These are phyloP conservation scores for Cylindroiulus punctatus DNA, from an alignment of 2,888 invertebrate species.

Conservation along the genomic window DNA sequence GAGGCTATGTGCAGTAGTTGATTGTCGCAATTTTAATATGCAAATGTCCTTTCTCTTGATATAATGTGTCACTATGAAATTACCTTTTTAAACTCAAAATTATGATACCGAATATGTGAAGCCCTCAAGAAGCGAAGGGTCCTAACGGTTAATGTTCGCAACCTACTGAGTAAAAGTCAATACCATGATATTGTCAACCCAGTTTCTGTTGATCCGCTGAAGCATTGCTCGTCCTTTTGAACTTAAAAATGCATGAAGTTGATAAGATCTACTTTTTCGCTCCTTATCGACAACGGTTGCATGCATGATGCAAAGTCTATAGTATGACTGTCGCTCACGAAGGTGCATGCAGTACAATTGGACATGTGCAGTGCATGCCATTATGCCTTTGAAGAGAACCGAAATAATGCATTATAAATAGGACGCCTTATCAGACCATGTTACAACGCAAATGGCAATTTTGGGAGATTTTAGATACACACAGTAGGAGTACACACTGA, in stretches of 20 bases:
- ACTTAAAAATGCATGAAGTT: background rate
- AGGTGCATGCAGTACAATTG: background rate
- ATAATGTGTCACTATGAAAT: background rate
- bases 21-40: background rate
- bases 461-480: background rate
- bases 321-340: background rate
- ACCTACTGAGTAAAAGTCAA: background rate
- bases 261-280: background rate
- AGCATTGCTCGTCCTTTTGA: background rate
- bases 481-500: too few relatives aligned
- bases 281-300: background rate
- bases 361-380: background rate
- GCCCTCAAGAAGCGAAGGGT: background rate
- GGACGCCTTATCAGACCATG: background rate
- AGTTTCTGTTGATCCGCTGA: background rate
- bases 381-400: background rate
- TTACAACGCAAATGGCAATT: background rate
- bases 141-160: background rate
- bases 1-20: background rate
- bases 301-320: background rate
- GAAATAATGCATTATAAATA: background rate
- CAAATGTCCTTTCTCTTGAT: background rate
- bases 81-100: background rate
- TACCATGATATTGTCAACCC: constrained; percentile 18
- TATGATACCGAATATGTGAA: background rate